Conservation (phyloP, 1,140 invertebrate species). For the Hyphantria cunea region DNA sequence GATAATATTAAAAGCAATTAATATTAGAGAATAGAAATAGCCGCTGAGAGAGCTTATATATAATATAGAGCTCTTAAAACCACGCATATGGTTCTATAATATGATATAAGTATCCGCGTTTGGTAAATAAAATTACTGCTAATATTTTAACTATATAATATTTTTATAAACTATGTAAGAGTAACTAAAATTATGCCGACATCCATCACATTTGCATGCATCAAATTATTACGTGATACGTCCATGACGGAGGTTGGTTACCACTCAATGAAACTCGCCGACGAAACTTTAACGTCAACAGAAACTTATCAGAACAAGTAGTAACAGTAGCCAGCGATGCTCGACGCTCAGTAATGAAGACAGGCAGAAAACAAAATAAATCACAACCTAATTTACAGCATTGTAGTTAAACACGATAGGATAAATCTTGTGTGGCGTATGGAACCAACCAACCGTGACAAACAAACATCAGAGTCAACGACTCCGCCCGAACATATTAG, state of each 20-base stretch:
- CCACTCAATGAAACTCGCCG: conserved; percentile 25
- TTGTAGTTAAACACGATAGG: conserved; percentile 60
- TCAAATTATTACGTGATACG: conserved; percentile 4
- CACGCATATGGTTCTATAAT: no score
- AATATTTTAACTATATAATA: no score
- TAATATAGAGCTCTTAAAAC: no score
- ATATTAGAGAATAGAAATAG: no score
- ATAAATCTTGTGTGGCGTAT: conserved; percentile 44
- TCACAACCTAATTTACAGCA: conserved; percentile 58
- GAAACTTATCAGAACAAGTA: conserved; percentile 28
- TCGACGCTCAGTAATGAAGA: conserved; percentile 41
- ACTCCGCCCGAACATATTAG: conserved; percentile 71
- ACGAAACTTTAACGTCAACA: conserved; percentile 20
- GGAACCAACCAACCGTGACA: conserved; percentile 64
- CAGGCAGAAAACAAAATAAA: conserved; percentile 62
- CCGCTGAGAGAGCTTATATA: no score
- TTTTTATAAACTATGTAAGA: conserved; percentile 14
- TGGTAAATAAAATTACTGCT: no score
- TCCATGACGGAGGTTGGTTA: no score
- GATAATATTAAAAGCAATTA: no score
- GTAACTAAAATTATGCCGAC: background rate
- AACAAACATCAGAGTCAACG: conserved; percentile 76
- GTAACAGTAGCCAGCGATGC: conserved; percentile 43
- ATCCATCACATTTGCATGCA: conserved; percentile 11
- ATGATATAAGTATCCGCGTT: no score